These are phyloP conservation scores for Philotrypesis tridentata DNA, from an alignment of 1,140 invertebrate genomes.

Conservation along the genomic window DNA sequence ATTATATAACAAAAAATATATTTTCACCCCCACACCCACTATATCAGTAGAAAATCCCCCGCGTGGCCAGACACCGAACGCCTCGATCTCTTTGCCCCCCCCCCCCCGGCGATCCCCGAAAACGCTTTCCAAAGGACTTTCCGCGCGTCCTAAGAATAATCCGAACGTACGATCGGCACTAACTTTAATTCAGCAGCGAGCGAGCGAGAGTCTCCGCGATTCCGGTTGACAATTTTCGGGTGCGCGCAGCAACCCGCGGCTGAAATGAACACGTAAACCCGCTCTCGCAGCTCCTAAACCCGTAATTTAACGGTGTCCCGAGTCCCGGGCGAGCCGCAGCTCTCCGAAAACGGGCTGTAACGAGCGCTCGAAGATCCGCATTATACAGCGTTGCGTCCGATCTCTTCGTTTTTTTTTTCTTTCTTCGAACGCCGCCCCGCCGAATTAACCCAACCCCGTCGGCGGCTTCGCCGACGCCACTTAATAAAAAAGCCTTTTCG, in stretches of 20 bases:
- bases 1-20: too few relatives aligned
- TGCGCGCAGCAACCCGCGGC: neutral
- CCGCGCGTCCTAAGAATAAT: neutral
- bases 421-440: neutral
- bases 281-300: neutral
- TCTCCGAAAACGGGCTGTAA: slow-evolving; percentile 3
- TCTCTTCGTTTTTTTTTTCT: neutral
- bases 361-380: neutral
- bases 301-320: slow-evolving; percentile 17
- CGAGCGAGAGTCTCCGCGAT: neutral
- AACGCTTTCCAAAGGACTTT: neutral
- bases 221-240: neutral
- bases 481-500: neutral
- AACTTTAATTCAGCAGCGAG: neutral
- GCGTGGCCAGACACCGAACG: too few relatives aligned
- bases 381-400: neutral
- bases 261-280: neutral
- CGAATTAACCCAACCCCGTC: neutral
- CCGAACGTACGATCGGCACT: neutral
- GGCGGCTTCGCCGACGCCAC: neutral
- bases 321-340: neutral
- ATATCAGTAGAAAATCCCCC: too few relatives aligned
- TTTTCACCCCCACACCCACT: too few relatives aligned
- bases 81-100: too few relatives aligned
- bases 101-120: neutral